Conservation (phyloP, 2,888 invertebrate genomes). For the Nephrocerus scutellatus region DNA sequence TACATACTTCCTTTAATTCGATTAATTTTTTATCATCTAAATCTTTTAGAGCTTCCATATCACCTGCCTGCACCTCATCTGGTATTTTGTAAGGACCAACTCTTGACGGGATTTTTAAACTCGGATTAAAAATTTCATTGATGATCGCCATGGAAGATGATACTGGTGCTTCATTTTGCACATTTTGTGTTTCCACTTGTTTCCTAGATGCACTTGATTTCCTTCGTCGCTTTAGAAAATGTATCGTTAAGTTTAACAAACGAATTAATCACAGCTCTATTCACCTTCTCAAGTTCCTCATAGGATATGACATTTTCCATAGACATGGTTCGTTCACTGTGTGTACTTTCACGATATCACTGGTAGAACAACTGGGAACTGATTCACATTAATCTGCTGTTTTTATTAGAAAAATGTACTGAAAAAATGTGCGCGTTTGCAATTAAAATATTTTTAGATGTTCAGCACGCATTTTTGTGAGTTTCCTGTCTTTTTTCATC, state of each 20-base stretch:
- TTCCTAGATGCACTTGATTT: conserved; percentile 34
- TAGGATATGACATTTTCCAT: conserved; percentile 39
- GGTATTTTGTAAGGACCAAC: conserved; percentile 41
- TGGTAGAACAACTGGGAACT: no score
- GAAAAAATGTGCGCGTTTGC: no score
- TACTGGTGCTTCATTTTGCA: conserved; percentile 28
- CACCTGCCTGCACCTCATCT: conserved; percentile 36
- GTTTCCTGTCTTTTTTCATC: no score
- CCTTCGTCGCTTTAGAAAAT: conserved; percentile 35
- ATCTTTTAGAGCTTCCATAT: conserved; percentile 52
- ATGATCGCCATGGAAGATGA: conserved; percentile 44
- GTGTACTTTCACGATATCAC: no score
- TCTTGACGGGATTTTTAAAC: conserved; percentile 39
- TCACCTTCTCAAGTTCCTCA: conserved; percentile 43
- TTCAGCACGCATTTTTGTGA: no score
- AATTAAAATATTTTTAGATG: no score
- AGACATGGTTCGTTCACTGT: no score
- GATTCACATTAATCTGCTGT: no score
- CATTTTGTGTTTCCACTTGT: conserved; percentile 29
- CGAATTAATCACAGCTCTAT: conserved; percentile 12
- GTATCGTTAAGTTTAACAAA: conserved; percentile 9
- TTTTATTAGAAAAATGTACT: no score
- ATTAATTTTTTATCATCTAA: conserved; percentile 56
- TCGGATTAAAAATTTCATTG: conserved; percentile 46
- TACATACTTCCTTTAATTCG: conserved; percentile 57